A percentile compares a stretch with the other conserved stretches of the same genome.
phyloP scores from a whole-genome alignment of 2,888 invertebrate species.

The Parnassius glacialis region DNA sequence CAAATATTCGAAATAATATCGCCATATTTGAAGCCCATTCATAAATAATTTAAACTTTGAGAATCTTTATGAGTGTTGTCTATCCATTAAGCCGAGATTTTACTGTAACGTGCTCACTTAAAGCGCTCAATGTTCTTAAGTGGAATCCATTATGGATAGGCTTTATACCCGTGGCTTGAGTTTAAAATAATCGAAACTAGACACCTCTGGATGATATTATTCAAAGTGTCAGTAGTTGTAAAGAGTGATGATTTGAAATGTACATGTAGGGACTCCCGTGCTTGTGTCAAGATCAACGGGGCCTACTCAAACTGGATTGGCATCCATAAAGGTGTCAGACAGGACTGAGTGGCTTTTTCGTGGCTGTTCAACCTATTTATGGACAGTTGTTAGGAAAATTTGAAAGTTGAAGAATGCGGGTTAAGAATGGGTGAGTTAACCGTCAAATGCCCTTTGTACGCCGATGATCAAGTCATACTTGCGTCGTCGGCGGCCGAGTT shows the following conservation, averaged over 20 bases:
- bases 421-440: too few species aligned
- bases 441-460: too few species aligned
- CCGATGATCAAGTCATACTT: too few species aligned
- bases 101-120: conserved; percentile 8
- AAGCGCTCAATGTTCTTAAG: conserved; percentile 13
- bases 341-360: too few species aligned
- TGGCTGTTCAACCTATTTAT: too few species aligned
- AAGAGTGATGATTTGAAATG: background rate
- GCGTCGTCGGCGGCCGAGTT: too few species aligned
- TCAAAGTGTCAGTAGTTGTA: background rate
- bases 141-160: conserved; percentile 19
- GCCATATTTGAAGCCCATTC: background rate
- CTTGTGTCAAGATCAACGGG: too few species aligned
- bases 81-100: conserved; percentile 19
- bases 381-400: too few species aligned
- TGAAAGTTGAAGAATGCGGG: too few species aligned
- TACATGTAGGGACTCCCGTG: too few species aligned
- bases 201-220: conserved; percentile 7
- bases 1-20: background rate
- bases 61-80: conserved; percentile 1
- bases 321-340: too few species aligned
- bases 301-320: too few species aligned
- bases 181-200: conserved; percentile 12
- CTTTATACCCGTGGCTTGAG: conserved; percentile 11
- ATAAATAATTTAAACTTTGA: conserved; percentile 7